Evolutionary conservation across 2,797 vertebrate species (phyloP).

Genomic region (Cacajao melanocephalus): DNA sequence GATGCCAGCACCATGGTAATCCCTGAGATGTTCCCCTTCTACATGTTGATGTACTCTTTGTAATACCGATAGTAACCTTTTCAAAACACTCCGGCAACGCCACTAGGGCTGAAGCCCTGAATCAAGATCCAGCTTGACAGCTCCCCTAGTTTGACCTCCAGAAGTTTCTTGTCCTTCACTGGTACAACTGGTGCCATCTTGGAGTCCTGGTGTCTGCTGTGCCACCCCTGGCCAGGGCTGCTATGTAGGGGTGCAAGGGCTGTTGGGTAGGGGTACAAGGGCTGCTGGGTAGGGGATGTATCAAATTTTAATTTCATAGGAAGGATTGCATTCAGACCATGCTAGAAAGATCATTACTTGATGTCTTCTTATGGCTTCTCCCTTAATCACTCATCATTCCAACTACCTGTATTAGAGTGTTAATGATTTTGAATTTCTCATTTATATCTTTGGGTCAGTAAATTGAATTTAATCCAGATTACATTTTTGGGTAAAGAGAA

Average conservation of each 20-base stretch:
- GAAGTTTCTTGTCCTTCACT: no score
- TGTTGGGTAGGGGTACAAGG: no score
- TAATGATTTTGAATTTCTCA: conserved; percentile 10
- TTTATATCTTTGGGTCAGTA: not conserved
- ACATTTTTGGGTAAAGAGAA: not conserved
- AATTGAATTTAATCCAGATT: not conserved
- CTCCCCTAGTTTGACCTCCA: no score
- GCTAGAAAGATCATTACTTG: not conserved
- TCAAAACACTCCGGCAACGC: no score
- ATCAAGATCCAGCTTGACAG: no score
- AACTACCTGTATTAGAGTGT: not conserved
- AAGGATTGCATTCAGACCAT: not conserved
- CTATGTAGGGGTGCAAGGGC: no score
- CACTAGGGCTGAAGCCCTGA: no score
- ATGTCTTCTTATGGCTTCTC: not conserved
- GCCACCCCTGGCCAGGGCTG: no score
- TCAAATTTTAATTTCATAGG: not conserved
- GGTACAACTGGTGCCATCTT: no score
- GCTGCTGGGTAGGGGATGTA: not conserved
- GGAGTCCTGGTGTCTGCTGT: no score
- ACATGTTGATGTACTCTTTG: conserved; percentile 95
- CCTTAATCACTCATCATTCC: not conserved
- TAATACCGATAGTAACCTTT: conserved; percentile 90
- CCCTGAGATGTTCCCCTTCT: conserved; percentile 91
- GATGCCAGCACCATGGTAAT: conserved; percentile 90